Conservation (phyloP, 1,140 invertebrate genomes). For the Oscheius sp. region DNA sequence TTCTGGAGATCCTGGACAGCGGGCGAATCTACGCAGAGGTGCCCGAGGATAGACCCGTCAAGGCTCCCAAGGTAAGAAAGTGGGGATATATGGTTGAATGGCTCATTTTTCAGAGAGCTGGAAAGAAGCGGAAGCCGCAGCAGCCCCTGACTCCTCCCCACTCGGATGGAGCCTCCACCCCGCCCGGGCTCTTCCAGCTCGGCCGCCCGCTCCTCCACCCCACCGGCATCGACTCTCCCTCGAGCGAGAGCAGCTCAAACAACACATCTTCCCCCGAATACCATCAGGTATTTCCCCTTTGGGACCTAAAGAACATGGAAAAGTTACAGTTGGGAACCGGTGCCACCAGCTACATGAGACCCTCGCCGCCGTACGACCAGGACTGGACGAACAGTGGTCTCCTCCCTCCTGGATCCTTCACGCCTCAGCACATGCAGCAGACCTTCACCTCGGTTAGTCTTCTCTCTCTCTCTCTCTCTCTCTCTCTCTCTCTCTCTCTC, state of each 20-base stretch:
- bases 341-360: background rate
- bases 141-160: constrained; percentile 28
- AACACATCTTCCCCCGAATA: background rate
- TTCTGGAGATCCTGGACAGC: background rate
- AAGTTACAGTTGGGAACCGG: background rate
- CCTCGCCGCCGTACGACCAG: background rate
- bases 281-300: background rate
- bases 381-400: too few species aligned
- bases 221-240: background rate
- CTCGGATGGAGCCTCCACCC: constrained; percentile 20
- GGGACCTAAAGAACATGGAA: background rate
- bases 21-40: too few species aligned
- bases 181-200: constrained; percentile 1
- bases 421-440: background rate
- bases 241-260: background rate
- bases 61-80: too few species aligned
- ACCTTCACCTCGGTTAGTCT: constrained; percentile 5
- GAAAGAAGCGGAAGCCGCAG: background rate
- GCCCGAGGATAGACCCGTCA: too few species aligned
- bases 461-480: too few species aligned
- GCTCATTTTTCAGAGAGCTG: background rate
- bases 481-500: too few species aligned
- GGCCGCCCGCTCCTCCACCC: background rate
- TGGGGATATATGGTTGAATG: too few species aligned
- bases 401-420: too few species aligned